Evolutionary conservation across 2,797 vertebrate genomes (phyloP).

Genomic region (Huso huso): DNA sequence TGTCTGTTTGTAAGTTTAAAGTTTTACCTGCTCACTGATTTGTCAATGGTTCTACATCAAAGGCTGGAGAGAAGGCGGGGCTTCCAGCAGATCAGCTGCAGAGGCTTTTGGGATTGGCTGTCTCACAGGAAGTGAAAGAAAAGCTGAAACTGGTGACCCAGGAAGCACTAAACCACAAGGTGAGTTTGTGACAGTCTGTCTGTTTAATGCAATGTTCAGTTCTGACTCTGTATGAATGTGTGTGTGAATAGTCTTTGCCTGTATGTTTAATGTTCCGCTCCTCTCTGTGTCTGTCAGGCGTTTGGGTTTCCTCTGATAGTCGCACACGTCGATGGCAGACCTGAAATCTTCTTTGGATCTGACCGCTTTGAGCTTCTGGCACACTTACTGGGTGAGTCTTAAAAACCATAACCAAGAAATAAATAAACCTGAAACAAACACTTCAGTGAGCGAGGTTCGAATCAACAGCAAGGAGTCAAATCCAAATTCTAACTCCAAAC

Average conservation of each 20-base stretch:
- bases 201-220: no score
- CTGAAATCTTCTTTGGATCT: constrained; percentile 77
- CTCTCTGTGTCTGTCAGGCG: constrained; percentile 48
- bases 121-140: constrained; percentile 66
- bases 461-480: no score
- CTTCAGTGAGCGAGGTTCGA: no score
- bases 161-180: constrained; percentile 65
- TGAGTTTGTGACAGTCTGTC: constrained; percentile 36
- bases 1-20: no score
- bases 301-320: constrained; percentile 80
- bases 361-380: constrained; percentile 86
- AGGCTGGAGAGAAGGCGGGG: constrained; percentile 76
- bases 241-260: neutral
- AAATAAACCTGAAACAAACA: no score
- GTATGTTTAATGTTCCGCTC: neutral
- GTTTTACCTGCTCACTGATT: no score
- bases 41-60: neutral
- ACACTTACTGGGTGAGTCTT: constrained; percentile 70
- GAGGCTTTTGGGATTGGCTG: constrained; percentile 48
- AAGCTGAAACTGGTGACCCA: constrained; percentile 65
- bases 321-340: constrained; percentile 61
- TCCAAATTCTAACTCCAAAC: no score
- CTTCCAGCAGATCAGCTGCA: constrained; percentile 53
- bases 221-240: neutral
- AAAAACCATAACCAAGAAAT: no score